Conservation (phyloP, 2,113 vertebrate genomes). For the Shinisaurus crocodilurus region DNA sequence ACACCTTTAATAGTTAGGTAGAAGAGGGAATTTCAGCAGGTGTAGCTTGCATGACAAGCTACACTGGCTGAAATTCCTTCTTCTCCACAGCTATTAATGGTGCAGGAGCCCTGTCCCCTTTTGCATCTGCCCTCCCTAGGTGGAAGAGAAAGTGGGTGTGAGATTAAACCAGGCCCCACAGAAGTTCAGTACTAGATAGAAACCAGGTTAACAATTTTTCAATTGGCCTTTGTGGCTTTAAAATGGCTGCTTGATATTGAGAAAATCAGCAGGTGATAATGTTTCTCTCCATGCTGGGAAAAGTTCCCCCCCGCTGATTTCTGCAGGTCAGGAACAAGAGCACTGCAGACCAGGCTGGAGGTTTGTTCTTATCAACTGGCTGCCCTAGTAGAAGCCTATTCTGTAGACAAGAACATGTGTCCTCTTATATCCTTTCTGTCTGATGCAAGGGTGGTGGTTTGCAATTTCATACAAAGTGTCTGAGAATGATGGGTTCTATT, state of each 20-base stretch:
- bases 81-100: not conserved
- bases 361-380: not conserved
- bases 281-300: not conserved
- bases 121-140: not conserved
- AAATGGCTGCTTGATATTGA: not conserved
- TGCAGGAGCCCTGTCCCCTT: not conserved
- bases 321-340: not conserved
- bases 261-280: not conserved
- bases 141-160: not conserved
- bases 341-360: not conserved
- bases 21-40: not conserved
- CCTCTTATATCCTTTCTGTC: not conserved
- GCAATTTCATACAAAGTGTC: not conserved
- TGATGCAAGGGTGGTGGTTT: not conserved
- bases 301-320: not conserved
- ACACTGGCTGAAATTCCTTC: not conserved
- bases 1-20: not conserved
- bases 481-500: not conserved
- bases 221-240: constrained; percentile 8
- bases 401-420: not conserved
- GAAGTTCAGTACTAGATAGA: not conserved
- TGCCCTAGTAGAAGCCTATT: not conserved
- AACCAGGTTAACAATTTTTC: not conserved
- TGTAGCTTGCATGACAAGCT: not conserved
- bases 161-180: not conserved